Base-by-base conservation (phyloP, 1,140 invertebrate genomes). In the Drosophila setifemur region DNA sequence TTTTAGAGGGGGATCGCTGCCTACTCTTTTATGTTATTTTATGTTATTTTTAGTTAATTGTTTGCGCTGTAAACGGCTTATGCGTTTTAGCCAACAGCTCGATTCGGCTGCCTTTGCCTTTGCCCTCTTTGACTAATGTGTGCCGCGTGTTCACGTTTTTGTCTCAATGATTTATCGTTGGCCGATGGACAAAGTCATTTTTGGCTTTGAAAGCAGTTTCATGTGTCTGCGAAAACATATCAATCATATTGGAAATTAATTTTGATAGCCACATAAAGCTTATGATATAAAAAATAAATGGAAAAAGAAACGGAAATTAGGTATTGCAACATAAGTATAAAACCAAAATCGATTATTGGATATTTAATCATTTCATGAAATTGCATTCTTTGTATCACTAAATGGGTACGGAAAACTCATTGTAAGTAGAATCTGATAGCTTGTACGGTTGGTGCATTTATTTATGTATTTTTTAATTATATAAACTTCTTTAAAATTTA, bases 21-120 rank as follows among this genome's bases (percentile, higher is more conserved):
- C 75, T 85, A 72, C 76, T 75, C 75, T 82, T 76, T 76, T 61
- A 73, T 81, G 81, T 81, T 86, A 76, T 82, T 76, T 76, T 61
- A 73, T 81, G 81, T 81, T 86, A 76, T 86, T 49, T 67, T 85
- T 79, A 86, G 82, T 86, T 86, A 86, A 86, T 86, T 86, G 82
- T 87, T 86, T 76, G 72, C 35, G 70, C 76, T 85, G 75, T 86
- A 81, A 86, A 86, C 81, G 81, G 79, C 72, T 83, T 85, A 83
- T 83, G 79, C 74, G 81, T 79, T 85, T 79, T 83, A 58, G 53
- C 79, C 57, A 76, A 52, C 55, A 79, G 58, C 50, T 39, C 42
- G 44, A 39, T 49, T 29, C 40, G 61, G 74, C 54, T 55, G 78
- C 61, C 73, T 75, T n/a, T n/a, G n/a, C n/a, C 21, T 37, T 78